A percentile compares a stretch with the other conserved stretches of the same genome.
phyloP scores from a whole-genome alignment of 2,888 invertebrate genomes.

The Drosophila vallismaia region DNA sequence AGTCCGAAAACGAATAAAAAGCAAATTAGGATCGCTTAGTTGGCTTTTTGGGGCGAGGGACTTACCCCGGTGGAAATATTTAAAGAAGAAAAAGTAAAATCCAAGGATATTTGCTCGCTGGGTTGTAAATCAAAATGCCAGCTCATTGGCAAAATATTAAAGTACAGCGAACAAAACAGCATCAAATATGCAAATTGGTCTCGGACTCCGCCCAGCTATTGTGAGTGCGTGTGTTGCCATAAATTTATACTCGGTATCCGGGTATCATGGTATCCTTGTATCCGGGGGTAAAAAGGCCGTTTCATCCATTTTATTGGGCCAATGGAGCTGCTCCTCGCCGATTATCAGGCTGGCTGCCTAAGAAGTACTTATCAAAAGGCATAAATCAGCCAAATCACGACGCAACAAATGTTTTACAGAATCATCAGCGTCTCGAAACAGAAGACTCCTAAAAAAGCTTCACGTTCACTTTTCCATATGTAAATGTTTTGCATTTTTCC shows the following conservation, averaged over 20 bases:
- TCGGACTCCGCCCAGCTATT: background rate
- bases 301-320: slow-evolving; percentile 57
- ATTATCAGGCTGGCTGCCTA: slow-evolving; percentile 53
- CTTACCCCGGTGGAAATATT: slow-evolving; percentile 50
- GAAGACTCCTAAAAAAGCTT: background rate
- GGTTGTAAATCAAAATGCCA: slow-evolving; percentile 75
- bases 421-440: slow-evolving; percentile 36
- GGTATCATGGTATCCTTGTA: too few relatives aligned
- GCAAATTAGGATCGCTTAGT: slow-evolving; percentile 61
- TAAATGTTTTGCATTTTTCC: slow-evolving; percentile 21
- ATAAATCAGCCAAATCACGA: slow-evolving; percentile 78
- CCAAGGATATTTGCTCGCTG: slow-evolving; percentile 41
- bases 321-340: slow-evolving; percentile 45
- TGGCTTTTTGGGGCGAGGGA: slow-evolving; percentile 14
- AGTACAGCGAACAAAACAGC: slow-evolving; percentile 34
- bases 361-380: slow-evolving; percentile 64
- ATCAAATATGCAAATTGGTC: slow-evolving; percentile 75
- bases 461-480: slow-evolving; percentile 12
- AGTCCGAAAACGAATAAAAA: slow-evolving; percentile 35
- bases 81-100: slow-evolving; percentile 45
- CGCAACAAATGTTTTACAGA: slow-evolving; percentile 67
- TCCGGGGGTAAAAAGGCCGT: slow-evolving; percentile 27
- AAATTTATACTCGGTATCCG: slow-evolving; percentile 35
- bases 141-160: slow-evolving; percentile 55
- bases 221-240: slow-evolving; percentile 34